Evolutionary conservation across 2,888 invertebrate species (phyloP).

Genomic region (Chymomyza amoena): DNA sequence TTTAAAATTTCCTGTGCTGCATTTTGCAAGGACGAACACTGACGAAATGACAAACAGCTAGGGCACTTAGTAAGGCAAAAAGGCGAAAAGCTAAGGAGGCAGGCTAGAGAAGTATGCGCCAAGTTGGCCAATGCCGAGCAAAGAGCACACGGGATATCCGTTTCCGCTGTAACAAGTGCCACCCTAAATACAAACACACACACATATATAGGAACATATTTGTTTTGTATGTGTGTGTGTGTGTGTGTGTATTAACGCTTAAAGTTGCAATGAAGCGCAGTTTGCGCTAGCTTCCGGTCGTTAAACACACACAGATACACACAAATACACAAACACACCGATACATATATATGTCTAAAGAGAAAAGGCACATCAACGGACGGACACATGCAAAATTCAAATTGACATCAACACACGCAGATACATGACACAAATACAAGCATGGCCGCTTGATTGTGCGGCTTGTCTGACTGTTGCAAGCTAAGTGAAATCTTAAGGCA

Average conservation of each 20-base stretch:
- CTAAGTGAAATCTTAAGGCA: neutral
- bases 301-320: constrained; percentile 19
- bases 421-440: constrained; percentile 28
- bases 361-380: constrained; percentile 17
- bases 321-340: constrained; percentile 7
- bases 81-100: constrained; percentile 18
- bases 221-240: neutral
- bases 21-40: constrained; percentile 17
- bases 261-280: constrained; percentile 66
- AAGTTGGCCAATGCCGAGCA: constrained; percentile 39
- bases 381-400: constrained; percentile 58
- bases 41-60: constrained; percentile 60
- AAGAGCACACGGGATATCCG: constrained; percentile 67
- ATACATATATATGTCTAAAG: neutral
- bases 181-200: constrained; percentile 28
- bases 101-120: neutral
- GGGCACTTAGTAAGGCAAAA: constrained; percentile 29
- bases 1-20: constrained; percentile 61
- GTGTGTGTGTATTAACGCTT: constrained; percentile 4
- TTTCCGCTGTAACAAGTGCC: constrained; percentile 66
- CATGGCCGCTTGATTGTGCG: constrained; percentile 54
- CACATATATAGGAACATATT: neutral
- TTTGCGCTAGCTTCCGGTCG: constrained; percentile 56
- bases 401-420: constrained; percentile 57
- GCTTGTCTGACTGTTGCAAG: constrained; percentile 61